Conservation (phyloP, 2,113 vertebrate genomes). For the Pontoporia blainvillei region DNA sequence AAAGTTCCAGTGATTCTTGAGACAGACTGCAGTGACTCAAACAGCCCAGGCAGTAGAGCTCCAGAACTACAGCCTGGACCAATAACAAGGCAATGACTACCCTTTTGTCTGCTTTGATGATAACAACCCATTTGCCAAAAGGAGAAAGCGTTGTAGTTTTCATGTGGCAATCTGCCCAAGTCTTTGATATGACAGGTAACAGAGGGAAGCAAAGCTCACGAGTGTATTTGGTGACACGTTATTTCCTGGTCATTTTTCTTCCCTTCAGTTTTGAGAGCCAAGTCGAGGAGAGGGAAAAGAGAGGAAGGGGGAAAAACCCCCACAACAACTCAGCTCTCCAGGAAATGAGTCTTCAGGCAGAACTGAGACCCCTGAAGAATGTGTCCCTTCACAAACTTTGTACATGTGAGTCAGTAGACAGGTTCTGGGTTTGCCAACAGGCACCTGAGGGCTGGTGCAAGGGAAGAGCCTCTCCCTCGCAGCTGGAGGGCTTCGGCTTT, state of each 20-base stretch:
- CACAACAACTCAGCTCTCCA: not conserved
- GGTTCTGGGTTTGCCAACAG: not conserved
- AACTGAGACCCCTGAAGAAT: not conserved
- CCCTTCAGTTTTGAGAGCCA: not conserved
- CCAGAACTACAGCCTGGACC: not conserved
- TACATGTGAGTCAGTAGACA: not conserved
- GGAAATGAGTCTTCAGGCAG: slow-evolving; percentile 41
- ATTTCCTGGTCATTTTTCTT: slow-evolving; percentile 17
- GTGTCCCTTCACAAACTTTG: not conserved
- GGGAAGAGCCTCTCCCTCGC: not conserved
- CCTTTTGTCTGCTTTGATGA: not conserved
- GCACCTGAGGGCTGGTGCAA: not conserved
- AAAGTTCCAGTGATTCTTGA: not conserved
- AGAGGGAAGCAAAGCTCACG: not conserved
- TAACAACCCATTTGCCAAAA: not conserved
- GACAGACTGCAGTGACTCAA: not conserved
- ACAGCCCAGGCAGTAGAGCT: not conserved
- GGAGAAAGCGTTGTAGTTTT: not conserved
- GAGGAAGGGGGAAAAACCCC: not conserved
- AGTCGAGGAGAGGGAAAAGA: not conserved
- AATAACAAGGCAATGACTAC: not conserved
- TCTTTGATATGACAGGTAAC: slow-evolving; percentile 5
- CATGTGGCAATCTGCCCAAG: not conserved
- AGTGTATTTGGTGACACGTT: not conserved
- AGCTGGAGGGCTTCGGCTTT: not conserved